A percentile compares a stretch with the other conserved stretches of the same genome.
Evolutionary conservation across 2,113 vertebrate species (phyloP).

Genomic region (Litocranius walleri): DNA sequence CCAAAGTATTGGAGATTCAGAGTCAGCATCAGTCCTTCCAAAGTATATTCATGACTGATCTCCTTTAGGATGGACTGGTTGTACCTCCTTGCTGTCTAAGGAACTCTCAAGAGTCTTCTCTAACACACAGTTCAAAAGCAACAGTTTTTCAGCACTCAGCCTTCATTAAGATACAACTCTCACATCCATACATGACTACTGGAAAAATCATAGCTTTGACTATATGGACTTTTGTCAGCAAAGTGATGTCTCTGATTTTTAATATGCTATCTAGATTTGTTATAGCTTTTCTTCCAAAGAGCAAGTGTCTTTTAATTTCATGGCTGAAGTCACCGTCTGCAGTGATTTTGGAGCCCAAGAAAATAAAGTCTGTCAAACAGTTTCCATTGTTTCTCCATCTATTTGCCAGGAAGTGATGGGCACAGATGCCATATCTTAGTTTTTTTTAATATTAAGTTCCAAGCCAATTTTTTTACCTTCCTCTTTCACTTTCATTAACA

Average conservation of each 20-base stretch:
- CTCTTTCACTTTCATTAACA: neutral
- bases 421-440: neutral
- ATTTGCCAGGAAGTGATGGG: neutral
- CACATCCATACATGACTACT: neutral
- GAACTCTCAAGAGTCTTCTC: neutral
- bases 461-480: neutral
- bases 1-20: neutral
- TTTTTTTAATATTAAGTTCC: neutral
- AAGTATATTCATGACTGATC: neutral
- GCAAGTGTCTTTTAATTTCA: neutral
- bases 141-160: neutral
- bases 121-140: neutral
- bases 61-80: neutral
- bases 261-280: neutral
- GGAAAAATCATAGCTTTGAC: neutral
- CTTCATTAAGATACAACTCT: neutral
- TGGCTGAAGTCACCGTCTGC: neutral
- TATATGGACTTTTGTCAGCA: fast-evolving
- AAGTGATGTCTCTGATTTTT: neutral
- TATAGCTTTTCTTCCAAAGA: neutral
- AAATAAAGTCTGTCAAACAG: neutral
- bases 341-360: neutral
- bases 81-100: neutral
- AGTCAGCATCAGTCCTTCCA: neutral
- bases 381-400: neutral